phyloP scores from a whole-genome alignment of 2,888 invertebrate species.

The Netelia melanura region DNA sequence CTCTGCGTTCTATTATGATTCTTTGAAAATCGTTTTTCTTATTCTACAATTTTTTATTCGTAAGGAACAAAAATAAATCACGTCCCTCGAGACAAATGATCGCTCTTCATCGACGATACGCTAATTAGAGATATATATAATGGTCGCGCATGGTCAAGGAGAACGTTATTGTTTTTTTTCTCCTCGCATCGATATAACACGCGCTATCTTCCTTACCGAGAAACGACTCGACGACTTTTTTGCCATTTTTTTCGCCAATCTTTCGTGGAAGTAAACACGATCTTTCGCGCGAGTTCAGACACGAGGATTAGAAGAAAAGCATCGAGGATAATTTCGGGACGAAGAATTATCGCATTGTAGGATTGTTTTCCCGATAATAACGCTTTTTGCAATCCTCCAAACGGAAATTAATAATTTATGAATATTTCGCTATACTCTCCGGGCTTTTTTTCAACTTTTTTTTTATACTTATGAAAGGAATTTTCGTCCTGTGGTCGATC shows the following conservation, averaged over 20 bases:
- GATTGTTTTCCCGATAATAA: too few relatives aligned
- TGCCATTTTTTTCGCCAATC: background rate
- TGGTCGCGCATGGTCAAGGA: constrained; percentile 28
- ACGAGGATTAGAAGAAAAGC: too few relatives aligned
- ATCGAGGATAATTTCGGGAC: too few relatives aligned
- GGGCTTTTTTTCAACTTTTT: too few relatives aligned
- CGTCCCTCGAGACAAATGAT: background rate
- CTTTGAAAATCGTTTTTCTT: constrained; percentile 13
- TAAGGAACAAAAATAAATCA: constrained; percentile 1
- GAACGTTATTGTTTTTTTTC: background rate
- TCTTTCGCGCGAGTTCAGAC: too few relatives aligned
- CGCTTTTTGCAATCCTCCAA: too few relatives aligned
- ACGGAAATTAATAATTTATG: too few relatives aligned
- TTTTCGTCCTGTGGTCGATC: too few relatives aligned
- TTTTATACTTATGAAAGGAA: too few relatives aligned
- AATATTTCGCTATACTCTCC: too few relatives aligned
- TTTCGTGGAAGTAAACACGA: too few relatives aligned
- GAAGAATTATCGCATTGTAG: too few relatives aligned
- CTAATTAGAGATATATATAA: constrained; percentile 3
- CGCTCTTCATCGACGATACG: background rate
- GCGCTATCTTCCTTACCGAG: background rate
- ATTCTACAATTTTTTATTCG: background rate
- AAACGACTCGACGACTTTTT: background rate
- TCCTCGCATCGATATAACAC: background rate
- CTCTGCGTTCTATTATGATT: constrained; percentile 25